Evolutionary conservation across 2,113 vertebrate species (phyloP).

Genomic region (Trogon surrucura): DNA sequence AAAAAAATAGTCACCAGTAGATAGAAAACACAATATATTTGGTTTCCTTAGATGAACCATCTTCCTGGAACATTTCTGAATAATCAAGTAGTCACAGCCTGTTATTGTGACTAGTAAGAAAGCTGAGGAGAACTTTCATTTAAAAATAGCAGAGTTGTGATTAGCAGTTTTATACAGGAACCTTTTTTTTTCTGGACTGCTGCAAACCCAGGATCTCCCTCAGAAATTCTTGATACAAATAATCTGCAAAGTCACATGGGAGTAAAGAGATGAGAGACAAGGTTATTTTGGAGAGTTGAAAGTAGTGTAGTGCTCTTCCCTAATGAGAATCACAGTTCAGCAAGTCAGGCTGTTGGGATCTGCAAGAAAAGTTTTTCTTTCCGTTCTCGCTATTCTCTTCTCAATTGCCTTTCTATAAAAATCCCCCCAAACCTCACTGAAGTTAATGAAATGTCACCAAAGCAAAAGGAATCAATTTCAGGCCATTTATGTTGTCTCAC

Average conservation of each 20-base stretch:
- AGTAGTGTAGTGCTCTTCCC: background rate
- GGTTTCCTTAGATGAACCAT: background rate
- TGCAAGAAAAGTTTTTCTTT: background rate
- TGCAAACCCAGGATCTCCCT: background rate
- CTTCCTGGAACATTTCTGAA: background rate
- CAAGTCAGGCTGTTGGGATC: background rate
- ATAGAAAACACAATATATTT: background rate
- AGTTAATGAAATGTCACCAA: conserved; percentile 66
- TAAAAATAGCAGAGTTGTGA: background rate
- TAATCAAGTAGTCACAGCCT: background rate
- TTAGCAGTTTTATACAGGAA: fast-evolving
- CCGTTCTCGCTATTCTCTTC: background rate
- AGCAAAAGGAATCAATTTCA: conserved; percentile 58
- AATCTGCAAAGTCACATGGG: background rate
- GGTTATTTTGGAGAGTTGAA: background rate
- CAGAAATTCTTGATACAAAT: background rate
- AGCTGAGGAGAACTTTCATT: background rate
- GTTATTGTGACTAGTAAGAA: background rate
- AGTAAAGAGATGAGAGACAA: conserved; percentile 1
- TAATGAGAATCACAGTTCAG: conserved; percentile 9
- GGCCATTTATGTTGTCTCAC: conserved; percentile 54
- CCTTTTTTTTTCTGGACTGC: background rate
- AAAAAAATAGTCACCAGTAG: background rate
- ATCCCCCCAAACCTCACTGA: conserved; percentile 12
- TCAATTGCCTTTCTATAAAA: background rate